Percentiles rank a stretch among this genome's conserved stretches.
Evolutionary conservation across 2,797 vertebrate genomes (phyloP).

Genomic region (Champsocephalus esox): DNA sequence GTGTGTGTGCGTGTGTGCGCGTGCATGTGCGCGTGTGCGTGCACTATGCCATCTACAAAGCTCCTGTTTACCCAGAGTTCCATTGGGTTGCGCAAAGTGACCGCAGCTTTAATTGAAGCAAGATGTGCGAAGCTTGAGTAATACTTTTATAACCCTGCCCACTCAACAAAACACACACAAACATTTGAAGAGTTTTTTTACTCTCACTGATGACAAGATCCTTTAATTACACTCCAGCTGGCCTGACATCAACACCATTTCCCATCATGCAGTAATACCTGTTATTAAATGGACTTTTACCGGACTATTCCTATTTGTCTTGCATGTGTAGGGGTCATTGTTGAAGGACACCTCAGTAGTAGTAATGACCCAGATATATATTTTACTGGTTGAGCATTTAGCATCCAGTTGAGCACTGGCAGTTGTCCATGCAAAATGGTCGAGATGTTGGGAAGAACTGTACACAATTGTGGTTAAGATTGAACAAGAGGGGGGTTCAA

Average conservation of each 20-base stretch:
- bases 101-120: constrained; percentile 80
- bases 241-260: constrained; percentile 62
- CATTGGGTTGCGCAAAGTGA: constrained; percentile 77
- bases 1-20: constrained; percentile 10
- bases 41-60: constrained; percentile 69
- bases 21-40: not conserved
- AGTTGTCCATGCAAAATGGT: not conserved
- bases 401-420: not conserved
- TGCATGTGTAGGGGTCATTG: not conserved
- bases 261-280: constrained; percentile 72
- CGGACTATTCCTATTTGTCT: not conserved
- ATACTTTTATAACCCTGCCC: constrained; percentile 66
- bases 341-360: not conserved
- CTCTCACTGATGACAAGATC: constrained; percentile 69
- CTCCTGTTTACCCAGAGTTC: constrained; percentile 81
- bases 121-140: constrained; percentile 78
- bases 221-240: constrained; percentile 70
- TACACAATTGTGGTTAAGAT: constrained; percentile 20
- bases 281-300: constrained; percentile 48
- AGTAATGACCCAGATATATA: constrained; percentile 8
- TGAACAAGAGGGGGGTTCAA: constrained; percentile 26
- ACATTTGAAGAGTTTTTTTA: constrained; percentile 57
- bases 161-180: constrained; percentile 55
- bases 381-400: not conserved
- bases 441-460: constrained; percentile 2